Evolutionary conservation across 1,140 invertebrate species (phyloP), one percentile per base, ranked within the genome.

Genomic region (Caenorhabditis briggsae): DNA sequence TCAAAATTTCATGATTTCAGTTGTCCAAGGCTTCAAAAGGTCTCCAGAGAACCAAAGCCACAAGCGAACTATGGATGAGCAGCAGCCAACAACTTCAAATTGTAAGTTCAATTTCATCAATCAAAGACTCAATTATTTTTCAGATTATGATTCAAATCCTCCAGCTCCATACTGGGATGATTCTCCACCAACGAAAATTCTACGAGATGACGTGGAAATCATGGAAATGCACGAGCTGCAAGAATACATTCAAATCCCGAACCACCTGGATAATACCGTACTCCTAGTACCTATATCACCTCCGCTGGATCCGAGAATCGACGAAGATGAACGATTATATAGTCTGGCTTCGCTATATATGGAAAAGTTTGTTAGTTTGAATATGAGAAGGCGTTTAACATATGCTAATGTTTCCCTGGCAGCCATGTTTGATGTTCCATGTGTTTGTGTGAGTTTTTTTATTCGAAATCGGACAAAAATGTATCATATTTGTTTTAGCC

Each of bases 381-480:
- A 78, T 78, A 78, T 78, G 70, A 78, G 70, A 78, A 78, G 70
- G 14, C n/a, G 46, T 8, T 12, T 78, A 11, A 78, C 70, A 50
- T 78, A 78, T 50, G 70, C 43, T 7, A 78, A 50, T 20, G 70
- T 50, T 1, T 20, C 70, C 11, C 46, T 78, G 8, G 25, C 70
- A 5, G 70, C 70, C 5, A 78, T 78, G 70, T 78, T 78, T n/a
- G 70, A 78, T 23, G 46, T n/a, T 6, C 70, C 70, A 9, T 78
- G 70, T 50, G 46, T 78, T 78, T 78, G 70, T 41, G 70, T 78
- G 41, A 48, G 70, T 78, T 50, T 18, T 74, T 5, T 0, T 58
- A 8, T 58, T 20, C 8, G 0, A 20, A 58, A 53, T 2, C 20
- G 8, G 5, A n/a, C 56, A n/a, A 8, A 58, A 20, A n/a, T 20